A percentile compares a stretch with the other conserved stretches of the same genome.
Conservation (phyloP, 2,113 vertebrate species). For the Nycticebus coucang region DNA sequence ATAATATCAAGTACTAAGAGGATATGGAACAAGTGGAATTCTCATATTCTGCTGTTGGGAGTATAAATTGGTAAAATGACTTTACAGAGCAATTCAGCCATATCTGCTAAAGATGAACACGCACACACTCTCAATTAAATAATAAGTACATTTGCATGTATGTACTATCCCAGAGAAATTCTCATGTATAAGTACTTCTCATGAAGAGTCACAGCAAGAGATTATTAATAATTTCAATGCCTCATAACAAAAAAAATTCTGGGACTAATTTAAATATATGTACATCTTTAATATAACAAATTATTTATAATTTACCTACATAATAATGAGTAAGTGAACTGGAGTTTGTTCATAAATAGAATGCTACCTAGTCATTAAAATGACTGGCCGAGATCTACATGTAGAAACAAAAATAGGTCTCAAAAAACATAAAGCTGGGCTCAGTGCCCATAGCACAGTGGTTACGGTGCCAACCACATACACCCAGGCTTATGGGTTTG, state of each 20-base stretch:
- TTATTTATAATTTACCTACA: background rate
- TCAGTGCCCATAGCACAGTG: too few species aligned
- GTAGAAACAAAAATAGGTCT: background rate
- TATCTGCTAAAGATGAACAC: background rate
- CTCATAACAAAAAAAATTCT: background rate
- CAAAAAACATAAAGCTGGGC: background rate
- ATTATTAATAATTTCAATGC: background rate
- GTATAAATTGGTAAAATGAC: background rate
- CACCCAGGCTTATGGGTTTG: too few species aligned
- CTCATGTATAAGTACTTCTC: background rate
- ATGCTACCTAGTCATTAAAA: background rate
- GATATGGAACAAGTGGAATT: background rate
- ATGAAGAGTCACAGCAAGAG: background rate
- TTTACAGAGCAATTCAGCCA: background rate
- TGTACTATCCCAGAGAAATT: background rate
- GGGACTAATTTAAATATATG: background rate
- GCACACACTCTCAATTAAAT: background rate
- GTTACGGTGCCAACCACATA: too few species aligned
- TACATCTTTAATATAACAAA: background rate
- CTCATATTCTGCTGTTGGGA: background rate
- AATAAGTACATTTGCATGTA: background rate
- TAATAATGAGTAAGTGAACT: background rate
- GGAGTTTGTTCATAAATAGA: background rate
- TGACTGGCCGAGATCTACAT: background rate
- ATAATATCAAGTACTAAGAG: background rate